phyloP scores from a whole-genome alignment of 2,888 invertebrate genomes.

The Drosophila mimetica region DNA sequence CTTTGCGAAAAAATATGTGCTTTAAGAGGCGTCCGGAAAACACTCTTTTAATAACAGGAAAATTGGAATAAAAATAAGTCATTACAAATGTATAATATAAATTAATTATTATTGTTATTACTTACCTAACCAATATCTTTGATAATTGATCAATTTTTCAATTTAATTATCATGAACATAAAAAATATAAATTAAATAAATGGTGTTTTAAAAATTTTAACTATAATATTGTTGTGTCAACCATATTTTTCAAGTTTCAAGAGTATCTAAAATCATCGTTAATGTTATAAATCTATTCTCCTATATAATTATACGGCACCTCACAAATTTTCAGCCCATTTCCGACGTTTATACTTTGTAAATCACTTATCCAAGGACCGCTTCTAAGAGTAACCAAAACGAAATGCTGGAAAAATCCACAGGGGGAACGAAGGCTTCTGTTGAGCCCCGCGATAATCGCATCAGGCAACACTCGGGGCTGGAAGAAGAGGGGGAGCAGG shows the following conservation, averaged over 20 bases:
- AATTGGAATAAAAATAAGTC: background rate
- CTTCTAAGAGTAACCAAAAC: slow-evolving; percentile 10
- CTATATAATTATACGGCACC: background rate
- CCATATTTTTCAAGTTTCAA: no score
- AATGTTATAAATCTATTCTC: background rate
- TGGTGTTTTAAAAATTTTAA: background rate
- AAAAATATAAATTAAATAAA: background rate
- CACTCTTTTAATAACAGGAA: slow-evolving; percentile 4
- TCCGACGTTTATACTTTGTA: background rate
- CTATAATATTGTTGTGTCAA: no score
- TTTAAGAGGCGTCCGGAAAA: background rate
- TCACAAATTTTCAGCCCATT: background rate
- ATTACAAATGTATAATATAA: background rate
- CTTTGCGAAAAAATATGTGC: background rate
- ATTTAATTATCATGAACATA: background rate
- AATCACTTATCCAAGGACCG: background rate
- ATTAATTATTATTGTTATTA: background rate
- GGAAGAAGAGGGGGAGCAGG: background rate
- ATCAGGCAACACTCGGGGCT: slow-evolving; percentile 50
- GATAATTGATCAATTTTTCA: background rate
- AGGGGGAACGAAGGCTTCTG: slow-evolving; percentile 3
- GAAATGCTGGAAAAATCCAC: background rate
- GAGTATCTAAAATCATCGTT: no score
- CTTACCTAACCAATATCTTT: no score
- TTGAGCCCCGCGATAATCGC: slow-evolving; percentile 33